Evolutionary conservation across 2,888 invertebrate genomes (phyloP).

Genomic region (Parnassius smintheus): DNA sequence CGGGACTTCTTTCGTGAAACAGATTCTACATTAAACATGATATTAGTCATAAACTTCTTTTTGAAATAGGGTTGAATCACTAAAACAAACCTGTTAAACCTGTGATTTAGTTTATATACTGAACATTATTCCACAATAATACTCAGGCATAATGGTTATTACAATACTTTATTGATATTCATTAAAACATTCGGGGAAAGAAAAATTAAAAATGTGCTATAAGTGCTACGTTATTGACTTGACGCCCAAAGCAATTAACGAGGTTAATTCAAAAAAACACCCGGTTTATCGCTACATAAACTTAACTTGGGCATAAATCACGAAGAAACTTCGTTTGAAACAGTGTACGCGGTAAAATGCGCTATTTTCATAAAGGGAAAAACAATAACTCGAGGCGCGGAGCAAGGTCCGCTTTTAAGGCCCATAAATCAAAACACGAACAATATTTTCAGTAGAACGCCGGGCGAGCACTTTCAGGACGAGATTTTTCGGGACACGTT

Average conservation of each 20-base stretch:
- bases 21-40: too few relatives aligned
- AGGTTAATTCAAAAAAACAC: slow-evolving; percentile 41
- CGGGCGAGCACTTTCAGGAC: slow-evolving; percentile 60
- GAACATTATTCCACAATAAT: too few relatives aligned
- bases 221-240: slow-evolving; percentile 15
- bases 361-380: slow-evolving; percentile 74
- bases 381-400: slow-evolving; percentile 72
- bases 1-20: too few relatives aligned
- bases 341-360: slow-evolving; percentile 63
- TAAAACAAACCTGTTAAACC: too few relatives aligned
- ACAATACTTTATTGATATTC: slow-evolving; percentile 12
- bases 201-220: slow-evolving; percentile 14
- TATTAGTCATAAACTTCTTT: too few relatives aligned
- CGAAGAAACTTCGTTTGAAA: slow-evolving; percentile 51
- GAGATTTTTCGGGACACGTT: slow-evolving; percentile 65
- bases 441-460: slow-evolving; percentile 68
- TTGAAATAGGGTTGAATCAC: too few relatives aligned
- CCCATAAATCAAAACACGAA: slow-evolving; percentile 76
- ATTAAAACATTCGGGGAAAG: slow-evolving; percentile 8
- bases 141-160: too few relatives aligned
- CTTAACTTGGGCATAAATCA: slow-evolving; percentile 49
- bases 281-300: slow-evolving; percentile 59
- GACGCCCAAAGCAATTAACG: slow-evolving; percentile 35
- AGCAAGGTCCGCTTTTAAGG: slow-evolving; percentile 73
- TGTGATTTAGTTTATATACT: too few relatives aligned